Conservation (phyloP, 2,888 invertebrate genomes). For the Pammene fasciana region DNA sequence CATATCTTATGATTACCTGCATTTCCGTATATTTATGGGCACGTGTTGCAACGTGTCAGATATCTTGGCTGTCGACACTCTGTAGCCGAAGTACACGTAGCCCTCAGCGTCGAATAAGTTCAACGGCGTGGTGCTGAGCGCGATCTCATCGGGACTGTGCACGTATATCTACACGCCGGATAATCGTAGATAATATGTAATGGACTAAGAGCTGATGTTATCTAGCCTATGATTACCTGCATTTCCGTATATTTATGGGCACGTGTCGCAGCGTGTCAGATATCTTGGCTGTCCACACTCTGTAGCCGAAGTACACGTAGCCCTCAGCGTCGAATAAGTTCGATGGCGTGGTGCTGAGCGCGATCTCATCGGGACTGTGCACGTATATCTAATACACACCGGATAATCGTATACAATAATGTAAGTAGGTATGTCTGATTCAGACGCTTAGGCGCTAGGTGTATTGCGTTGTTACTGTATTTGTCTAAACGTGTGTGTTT, state of each 20-base stretch:
- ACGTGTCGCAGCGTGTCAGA: conserved; percentile 59
- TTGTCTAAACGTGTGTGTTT: too few relatives aligned
- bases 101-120: conserved; percentile 61
- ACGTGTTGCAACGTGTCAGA: conserved; percentile 59
- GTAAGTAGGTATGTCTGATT: too few relatives aligned
- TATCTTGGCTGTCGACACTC: conserved; percentile 69
- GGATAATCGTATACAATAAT: background rate
- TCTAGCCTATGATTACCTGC: conserved; percentile 53
- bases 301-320: conserved; percentile 64
- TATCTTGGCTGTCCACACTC: conserved; percentile 69
- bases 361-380: conserved; percentile 71
- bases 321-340: conserved; percentile 61
- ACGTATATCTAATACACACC: conserved; percentile 67
- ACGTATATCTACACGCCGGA: conserved; percentile 63
- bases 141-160: conserved; percentile 71
- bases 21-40: conserved; percentile 64
- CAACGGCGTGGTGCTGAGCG: conserved; percentile 61
- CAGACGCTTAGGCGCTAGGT: too few relatives aligned
- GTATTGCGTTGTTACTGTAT: too few relatives aligned
- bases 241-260: conserved; percentile 64
- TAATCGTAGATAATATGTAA: background rate
- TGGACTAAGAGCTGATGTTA: too few relatives aligned
- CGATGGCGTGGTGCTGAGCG: conserved; percentile 61
- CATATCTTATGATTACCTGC: conserved; percentile 71
- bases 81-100: conserved; percentile 64